phyloP scores from a whole-genome alignment of 2,797 vertebrate species.

The Halcyon chelicuti region DNA sequence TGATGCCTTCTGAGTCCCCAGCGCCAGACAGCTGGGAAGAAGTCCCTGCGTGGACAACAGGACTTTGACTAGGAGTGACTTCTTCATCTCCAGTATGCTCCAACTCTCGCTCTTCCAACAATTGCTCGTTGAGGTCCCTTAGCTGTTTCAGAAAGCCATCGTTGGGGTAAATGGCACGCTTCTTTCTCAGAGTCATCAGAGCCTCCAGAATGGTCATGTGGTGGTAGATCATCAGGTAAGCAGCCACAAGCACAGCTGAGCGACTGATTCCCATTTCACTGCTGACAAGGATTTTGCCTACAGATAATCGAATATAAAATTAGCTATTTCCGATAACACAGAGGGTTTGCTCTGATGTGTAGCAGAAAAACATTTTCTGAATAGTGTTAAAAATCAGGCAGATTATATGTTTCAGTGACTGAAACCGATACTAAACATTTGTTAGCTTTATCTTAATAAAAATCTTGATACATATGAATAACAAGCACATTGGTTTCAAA shows the following conservation, averaged over 20 bases:
- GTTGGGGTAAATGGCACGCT: constrained; percentile 92
- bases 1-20: constrained; percentile 70
- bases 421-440: neutral
- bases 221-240: constrained; percentile 98
- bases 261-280: constrained; percentile 98
- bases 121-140: constrained; percentile 89
- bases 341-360: neutral
- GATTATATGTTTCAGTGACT: neutral
- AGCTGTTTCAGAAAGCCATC: constrained; percentile 96
- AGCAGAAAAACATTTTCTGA: neutral
- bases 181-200: constrained; percentile 88
- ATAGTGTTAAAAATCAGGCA: neutral
- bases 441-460: neutral
- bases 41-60: constrained; percentile 76
- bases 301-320: neutral
- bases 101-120: constrained; percentile 90
- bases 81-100: constrained; percentile 75
- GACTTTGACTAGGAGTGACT: constrained; percentile 85
- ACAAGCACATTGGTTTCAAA: neutral
- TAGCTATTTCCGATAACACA: neutral
- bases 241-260: constrained; percentile 89
- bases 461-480: neutral
- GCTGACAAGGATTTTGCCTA: constrained; percentile 93
- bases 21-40: constrained; percentile 75
- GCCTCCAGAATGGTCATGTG: constrained; percentile 93